Percentiles rank a stretch among this genome's conserved stretches.
Conservation (phyloP, 2,797 vertebrate genomes). For the Nyctalus aviator region DNA sequence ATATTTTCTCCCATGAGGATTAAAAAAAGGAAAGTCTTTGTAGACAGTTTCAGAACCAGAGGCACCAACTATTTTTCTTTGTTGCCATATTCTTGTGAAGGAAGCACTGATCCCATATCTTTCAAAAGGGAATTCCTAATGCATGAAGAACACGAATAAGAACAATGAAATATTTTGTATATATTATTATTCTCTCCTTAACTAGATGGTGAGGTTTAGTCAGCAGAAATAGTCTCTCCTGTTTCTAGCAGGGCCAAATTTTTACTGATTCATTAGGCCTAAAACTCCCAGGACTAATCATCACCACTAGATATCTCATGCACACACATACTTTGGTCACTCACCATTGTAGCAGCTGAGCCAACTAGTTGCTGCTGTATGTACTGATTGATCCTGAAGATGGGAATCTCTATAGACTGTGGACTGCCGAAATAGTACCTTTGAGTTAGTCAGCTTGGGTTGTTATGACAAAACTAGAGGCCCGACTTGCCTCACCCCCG, state of each 20-base stretch:
- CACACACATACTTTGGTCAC: neutral
- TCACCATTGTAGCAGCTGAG: neutral
- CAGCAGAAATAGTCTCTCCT: constrained; percentile 4
- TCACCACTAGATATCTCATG: neutral
- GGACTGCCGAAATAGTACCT: constrained; percentile 30
- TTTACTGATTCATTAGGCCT: constrained; percentile 20
- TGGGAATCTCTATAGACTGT: constrained; percentile 23
- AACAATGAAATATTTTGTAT: constrained; percentile 60
- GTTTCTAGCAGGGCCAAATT: constrained; percentile 20
- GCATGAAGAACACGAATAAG: constrained; percentile 2
- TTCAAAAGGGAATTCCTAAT: constrained; percentile 41
- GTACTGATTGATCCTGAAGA: constrained; percentile 16
- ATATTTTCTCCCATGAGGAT: neutral
- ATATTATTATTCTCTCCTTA: constrained; percentile 27
- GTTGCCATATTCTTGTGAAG: constrained; percentile 63
- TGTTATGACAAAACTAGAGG: neutral
- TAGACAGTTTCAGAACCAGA: constrained; percentile 60
- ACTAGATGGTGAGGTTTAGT: constrained; percentile 42
- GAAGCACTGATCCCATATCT: constrained; percentile 50
- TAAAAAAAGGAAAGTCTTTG: constrained; percentile 28
- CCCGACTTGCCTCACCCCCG: too few species aligned
- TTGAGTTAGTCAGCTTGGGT: neutral
- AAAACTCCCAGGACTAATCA: neutral
- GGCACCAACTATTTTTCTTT: constrained; percentile 65
- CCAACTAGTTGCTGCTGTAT: constrained; percentile 39